Conservation (phyloP, 35 echinoderm and acorn worm species). For the Lytechinus variegatus region DNA sequence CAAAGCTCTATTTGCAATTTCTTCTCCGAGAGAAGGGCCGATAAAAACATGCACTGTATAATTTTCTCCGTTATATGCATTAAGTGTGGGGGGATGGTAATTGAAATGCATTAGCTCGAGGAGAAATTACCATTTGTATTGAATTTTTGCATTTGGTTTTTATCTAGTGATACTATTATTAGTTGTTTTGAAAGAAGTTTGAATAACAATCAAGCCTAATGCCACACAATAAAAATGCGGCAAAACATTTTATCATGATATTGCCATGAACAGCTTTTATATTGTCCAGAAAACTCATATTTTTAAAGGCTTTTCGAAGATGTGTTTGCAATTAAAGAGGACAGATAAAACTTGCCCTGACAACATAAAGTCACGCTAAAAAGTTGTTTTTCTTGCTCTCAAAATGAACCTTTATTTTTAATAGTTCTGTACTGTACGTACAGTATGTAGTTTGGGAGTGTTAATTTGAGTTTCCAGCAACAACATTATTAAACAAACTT, state of each 20-base stretch:
- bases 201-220: background rate
- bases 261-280: too few species aligned
- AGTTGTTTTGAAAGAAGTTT: background rate
- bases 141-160: constrained; percentile 10
- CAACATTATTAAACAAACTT: too few species aligned
- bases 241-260: too few species aligned
- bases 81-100: constrained; percentile 17
- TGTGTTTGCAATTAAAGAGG: background rate
- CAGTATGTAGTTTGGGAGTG: too few species aligned
- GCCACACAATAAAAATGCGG: background rate
- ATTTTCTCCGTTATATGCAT: background rate
- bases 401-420: too few species aligned
- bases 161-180: background rate
- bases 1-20: constrained; percentile 3
- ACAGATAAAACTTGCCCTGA: background rate
- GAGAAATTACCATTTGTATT: constrained; percentile 31
- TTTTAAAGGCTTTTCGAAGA: too few species aligned
- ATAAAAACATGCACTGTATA: constrained; percentile 30
- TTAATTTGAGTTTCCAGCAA: too few species aligned
- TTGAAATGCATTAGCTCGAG: constrained; percentile 24
- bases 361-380: too few species aligned
- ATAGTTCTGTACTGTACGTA: too few species aligned
- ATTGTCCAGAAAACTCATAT: too few species aligned
- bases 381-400: too few species aligned
- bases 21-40: background rate